These are phyloP conservation scores for Naja naja DNA, from an alignment of 2,113 vertebrate species.

Conservation along the genomic window DNA sequence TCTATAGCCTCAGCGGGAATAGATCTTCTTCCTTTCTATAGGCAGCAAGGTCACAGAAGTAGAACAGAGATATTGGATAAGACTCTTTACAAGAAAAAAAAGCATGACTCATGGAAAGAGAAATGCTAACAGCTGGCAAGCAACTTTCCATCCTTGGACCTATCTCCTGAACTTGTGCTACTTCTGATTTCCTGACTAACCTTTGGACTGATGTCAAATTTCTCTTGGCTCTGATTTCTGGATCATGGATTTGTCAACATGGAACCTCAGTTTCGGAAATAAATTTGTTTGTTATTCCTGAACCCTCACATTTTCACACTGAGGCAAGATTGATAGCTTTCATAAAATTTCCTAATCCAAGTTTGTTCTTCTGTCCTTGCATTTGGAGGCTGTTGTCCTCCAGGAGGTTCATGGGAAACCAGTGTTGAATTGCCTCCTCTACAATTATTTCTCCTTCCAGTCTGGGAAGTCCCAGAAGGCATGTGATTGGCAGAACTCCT, in stretches of 20 bases:
- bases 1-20: neutral
- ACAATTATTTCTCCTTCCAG: neutral
- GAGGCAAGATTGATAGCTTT: neutral
- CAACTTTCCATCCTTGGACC: neutral
- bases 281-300: neutral
- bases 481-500: neutral
- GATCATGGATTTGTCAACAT: neutral
- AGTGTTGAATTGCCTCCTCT: neutral
- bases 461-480: neutral
- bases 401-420: neutral
- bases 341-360: neutral
- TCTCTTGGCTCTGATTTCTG: neutral
- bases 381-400: neutral
- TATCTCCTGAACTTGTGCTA: neutral
- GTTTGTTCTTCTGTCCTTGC: neutral
- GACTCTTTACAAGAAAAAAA: neutral
- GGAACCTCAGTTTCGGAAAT: neutral
- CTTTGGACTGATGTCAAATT: neutral
- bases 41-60: neutral
- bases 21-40: neutral
- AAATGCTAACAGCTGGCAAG: neutral
- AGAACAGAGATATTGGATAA: neutral
- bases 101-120: neutral
- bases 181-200: neutral
- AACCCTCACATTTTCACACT: neutral